Conservation (phyloP, 2,113 vertebrate species). For the Alligator mississippiensis region DNA sequence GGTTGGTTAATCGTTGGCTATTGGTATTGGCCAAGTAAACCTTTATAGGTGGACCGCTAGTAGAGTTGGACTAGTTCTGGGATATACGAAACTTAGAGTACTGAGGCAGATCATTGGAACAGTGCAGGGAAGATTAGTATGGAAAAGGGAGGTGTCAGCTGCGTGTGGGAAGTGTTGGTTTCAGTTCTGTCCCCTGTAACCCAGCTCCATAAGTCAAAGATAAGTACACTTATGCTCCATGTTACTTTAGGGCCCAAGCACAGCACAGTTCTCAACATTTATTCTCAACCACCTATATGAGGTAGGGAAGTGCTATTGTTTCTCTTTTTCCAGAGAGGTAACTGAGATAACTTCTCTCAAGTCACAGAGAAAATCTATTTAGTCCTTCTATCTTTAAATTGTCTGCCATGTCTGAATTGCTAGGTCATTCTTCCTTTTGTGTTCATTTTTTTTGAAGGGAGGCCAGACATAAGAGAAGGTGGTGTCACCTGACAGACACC, state of each 20-base stretch:
- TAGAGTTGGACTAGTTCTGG: too few species aligned
- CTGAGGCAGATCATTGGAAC: neutral
- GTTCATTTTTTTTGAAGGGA: too few species aligned
- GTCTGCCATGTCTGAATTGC: too few species aligned
- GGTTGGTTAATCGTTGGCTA: too few species aligned
- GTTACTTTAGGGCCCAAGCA: neutral
- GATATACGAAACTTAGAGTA: too few species aligned
- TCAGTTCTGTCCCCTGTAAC: neutral
- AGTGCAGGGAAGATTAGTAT: neutral
- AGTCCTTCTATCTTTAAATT: too few species aligned
- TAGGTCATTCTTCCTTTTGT: too few species aligned
- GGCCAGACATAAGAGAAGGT: too few species aligned
- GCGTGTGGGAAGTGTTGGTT: neutral
- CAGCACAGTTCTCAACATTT: neutral
- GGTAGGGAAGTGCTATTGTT: neutral
- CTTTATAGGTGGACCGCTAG: too few species aligned
- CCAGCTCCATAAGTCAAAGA: neutral
- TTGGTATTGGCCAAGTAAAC: too few species aligned
- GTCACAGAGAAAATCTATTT: neutral
- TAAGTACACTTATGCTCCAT: neutral
- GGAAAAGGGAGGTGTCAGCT: neutral
- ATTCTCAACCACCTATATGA: neutral
- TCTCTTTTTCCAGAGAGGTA: accelerated
- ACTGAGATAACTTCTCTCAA: neutral
- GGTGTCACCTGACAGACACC: too few species aligned